A percentile compares a stretch with the other conserved stretches of the same genome.
Conservation (phyloP, 2,888 invertebrate genomes). For the Drosophila sordidapex region DNA sequence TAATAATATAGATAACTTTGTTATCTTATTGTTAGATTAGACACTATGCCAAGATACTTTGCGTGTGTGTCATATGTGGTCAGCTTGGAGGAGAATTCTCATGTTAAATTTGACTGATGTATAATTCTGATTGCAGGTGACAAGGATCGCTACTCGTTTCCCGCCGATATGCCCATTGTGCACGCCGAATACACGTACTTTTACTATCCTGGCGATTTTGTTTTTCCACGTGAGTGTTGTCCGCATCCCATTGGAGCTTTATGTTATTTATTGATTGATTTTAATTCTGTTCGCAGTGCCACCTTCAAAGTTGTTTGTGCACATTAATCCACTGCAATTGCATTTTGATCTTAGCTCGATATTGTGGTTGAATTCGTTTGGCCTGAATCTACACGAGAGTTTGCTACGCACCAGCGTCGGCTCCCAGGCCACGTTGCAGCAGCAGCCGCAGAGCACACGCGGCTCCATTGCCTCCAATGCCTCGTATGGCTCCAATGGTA, state of each 20-base stretch:
- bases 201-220: slow-evolving; percentile 96
- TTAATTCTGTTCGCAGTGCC: slow-evolving; percentile 89
- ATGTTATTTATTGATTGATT: neutral
- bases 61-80: slow-evolving; percentile 6
- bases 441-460: slow-evolving; percentile 44
- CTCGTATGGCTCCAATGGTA: slow-evolving; percentile 70
- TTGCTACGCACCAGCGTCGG: slow-evolving; percentile 86
- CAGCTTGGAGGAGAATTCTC: neutral
- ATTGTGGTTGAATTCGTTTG: slow-evolving; percentile 97
- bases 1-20: neutral
- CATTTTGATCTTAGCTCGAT: slow-evolving; percentile 94
- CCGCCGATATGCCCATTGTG: slow-evolving; percentile 95
- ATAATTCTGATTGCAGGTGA: slow-evolving; percentile 86
- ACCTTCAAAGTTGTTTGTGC: slow-evolving; percentile 95
- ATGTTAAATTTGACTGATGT: slow-evolving; percentile 5
- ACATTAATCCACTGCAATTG: slow-evolving; percentile 95
- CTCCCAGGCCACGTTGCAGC: slow-evolving; percentile 60
- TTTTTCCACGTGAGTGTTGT: slow-evolving; percentile 92
- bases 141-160: slow-evolving; percentile 92
- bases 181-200: slow-evolving; percentile 98
- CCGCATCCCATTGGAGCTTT: rapidly evolving
- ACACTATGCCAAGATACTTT: slow-evolving; percentile 13
- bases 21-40: slow-evolving; percentile 19
- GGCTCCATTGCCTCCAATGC: slow-evolving; percentile 62
- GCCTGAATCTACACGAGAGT: slow-evolving; percentile 93